Conservation (phyloP, 2,888 invertebrate genomes). For the Drosophila neonasuta region DNA sequence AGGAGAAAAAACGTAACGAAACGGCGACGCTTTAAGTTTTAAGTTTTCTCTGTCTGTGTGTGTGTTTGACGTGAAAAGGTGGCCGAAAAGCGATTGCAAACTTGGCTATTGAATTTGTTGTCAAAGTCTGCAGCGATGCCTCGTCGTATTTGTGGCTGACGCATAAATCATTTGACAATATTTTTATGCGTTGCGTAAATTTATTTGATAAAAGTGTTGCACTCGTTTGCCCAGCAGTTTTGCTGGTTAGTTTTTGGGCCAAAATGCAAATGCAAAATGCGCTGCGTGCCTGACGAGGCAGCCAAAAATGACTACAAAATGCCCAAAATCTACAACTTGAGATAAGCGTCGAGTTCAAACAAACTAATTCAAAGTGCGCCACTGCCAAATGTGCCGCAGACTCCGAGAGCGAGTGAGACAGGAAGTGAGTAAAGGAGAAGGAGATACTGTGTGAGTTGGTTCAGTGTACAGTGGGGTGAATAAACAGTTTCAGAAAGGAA, state of each 20-base stretch:
- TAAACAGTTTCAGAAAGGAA: too few relatives aligned
- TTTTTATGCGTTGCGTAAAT: slow-evolving; percentile 67
- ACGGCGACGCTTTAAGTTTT: slow-evolving; percentile 42
- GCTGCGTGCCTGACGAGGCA: slow-evolving; percentile 50
- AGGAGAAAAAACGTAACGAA: slow-evolving; percentile 20
- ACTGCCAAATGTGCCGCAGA: slow-evolving; percentile 26
- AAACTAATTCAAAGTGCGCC: slow-evolving; percentile 73
- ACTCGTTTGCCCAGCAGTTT: slow-evolving; percentile 15
- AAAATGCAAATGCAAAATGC: slow-evolving; percentile 51
- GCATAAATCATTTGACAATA: slow-evolving; percentile 49
- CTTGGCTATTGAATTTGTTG: slow-evolving; percentile 43
- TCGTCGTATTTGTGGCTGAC: slow-evolving; percentile 21
- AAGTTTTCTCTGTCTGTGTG: not conserved
- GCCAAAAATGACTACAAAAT: slow-evolving; percentile 68
- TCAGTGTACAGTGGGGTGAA: not conserved
- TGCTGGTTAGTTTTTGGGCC: slow-evolving; percentile 12
- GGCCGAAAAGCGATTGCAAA: slow-evolving; percentile 4
- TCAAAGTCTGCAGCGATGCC: slow-evolving; percentile 9
- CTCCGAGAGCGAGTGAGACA: slow-evolving; percentile 27
- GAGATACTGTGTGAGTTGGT: not conserved
- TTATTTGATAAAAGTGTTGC: slow-evolving; percentile 73
- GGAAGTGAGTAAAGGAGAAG: not conserved
- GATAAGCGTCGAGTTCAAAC: slow-evolving; percentile 76
- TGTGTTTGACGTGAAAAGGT: slow-evolving; percentile 38
- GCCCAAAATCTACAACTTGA: slow-evolving; percentile 77